Evolutionary conservation across 2,797 vertebrate genomes (phyloP).

Genomic region (Phoeniculus purpureus): DNA sequence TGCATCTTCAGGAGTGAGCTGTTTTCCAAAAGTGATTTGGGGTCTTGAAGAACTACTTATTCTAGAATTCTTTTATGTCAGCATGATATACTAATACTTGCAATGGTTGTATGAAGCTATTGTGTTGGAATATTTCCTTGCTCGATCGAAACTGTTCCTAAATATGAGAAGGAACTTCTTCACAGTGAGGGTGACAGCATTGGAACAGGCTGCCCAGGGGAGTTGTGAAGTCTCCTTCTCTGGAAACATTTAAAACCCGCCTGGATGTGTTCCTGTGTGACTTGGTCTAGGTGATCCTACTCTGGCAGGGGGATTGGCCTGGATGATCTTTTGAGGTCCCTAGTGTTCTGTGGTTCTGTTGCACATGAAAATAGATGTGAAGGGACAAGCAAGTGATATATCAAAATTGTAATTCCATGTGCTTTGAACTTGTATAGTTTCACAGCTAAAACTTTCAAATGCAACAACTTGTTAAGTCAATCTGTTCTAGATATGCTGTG

Average conservation of each 20-base stretch:
- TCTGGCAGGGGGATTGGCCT: no score
- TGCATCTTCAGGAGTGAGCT: background rate
- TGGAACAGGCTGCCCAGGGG: no score
- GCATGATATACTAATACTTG: background rate
- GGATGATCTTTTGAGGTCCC: no score
- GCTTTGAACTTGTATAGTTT: slow-evolving; percentile 13
- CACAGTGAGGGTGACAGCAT: no score
- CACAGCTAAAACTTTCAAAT: slow-evolving; percentile 28
- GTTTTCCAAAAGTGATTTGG: background rate
- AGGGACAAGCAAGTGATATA: background rate
- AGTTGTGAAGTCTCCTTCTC: no score
- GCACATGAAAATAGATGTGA: background rate
- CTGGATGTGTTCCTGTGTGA: no score
- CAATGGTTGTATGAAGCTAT: background rate
- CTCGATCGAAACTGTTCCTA: background rate
- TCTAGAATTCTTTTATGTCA: background rate
- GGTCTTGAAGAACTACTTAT: background rate
- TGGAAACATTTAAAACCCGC: no score
- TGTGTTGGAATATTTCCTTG: background rate
- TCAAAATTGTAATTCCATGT: background rate
- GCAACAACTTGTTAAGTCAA: slow-evolving; percentile 17
- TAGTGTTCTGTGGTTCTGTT: background rate
- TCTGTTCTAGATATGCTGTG: slow-evolving; percentile 4
- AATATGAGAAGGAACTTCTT: no score
- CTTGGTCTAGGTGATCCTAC: no score